Base-by-base conservation (phyloP, 1,140 invertebrate species). In the Cyclina sinensis region DNA sequence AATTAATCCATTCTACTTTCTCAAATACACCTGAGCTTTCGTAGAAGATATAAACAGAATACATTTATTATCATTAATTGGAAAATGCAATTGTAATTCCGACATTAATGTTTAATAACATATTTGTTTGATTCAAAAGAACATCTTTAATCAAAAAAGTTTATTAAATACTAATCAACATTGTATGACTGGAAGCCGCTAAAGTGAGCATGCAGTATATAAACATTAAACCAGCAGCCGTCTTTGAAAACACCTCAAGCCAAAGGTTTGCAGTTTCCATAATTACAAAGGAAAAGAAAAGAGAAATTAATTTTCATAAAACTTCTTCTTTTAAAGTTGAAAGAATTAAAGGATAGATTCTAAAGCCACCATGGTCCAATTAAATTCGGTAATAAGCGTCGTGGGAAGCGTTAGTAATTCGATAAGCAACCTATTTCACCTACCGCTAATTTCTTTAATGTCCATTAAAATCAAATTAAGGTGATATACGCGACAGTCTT, bases 381-480 rank as follows among this genome's bases (percentile, higher is more conserved):
- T 51, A 51, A 24, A 51, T 27, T 24, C 7, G 73, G 27, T 37
- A 78, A 59, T 51, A 39, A 65, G 30, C 83, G 46, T 76, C 83
- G 83, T 86, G 83, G 83, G 83, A 76, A 76, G 83, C 30, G 18
- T 0, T 5, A 14, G 68, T 86, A 74, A 76, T 59, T 76, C 21
- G 83, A 86, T 76, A 76, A 39, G 18, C 32, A 30, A 24, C 21
- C 51, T 21, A 11, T 51, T 68, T 80, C 76, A 79, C 74, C 85
- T 87, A 87, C 85, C 74, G 85, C 85, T 39, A 32, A 46, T 62
- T 62, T 46, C 21, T 35, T 80, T 87, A 87, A 87, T 87, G 85
- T 65, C 80, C 85, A 87, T 87, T 79, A 87, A 87, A 76, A 62
- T 87, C 74, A 32, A 80, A 80, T 87, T 87, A 87, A 79, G 12